A percentile compares a stretch with the other conserved stretches of the same genome.
Conservation (phyloP, 1,140 invertebrate genomes). For the Rhysida immarginata region DNA sequence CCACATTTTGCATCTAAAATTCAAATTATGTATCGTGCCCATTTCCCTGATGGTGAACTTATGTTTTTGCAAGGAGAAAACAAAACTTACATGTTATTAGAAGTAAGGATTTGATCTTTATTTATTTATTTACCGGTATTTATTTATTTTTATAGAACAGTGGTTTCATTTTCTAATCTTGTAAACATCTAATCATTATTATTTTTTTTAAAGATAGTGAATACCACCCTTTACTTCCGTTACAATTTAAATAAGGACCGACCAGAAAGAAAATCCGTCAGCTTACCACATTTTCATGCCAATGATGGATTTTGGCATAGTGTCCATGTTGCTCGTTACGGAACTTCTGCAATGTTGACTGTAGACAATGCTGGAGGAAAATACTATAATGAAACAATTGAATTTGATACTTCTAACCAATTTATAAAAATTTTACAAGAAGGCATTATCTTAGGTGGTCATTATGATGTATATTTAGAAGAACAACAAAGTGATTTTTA, state of each 20-base stretch:
- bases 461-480: no score
- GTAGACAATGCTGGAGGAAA: constrained; percentile 35
- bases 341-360: constrained; percentile 29
- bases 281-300: constrained; percentile 26
- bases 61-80: neutral
- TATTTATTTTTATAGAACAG: neutral
- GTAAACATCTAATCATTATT: no score
- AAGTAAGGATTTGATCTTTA: no score
- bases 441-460: constrained; percentile 24
- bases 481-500: no score
- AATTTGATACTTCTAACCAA: constrained; percentile 20
- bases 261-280: constrained; percentile 21
- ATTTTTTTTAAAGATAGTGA: constrained; percentile 22
- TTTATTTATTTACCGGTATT: neutral
- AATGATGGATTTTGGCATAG: constrained; percentile 37
- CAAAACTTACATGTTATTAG: constrained; percentile 1
- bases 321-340: constrained; percentile 26
- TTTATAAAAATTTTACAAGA: constrained; percentile 20
- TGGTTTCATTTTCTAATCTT: neutral
- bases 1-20: neutral
- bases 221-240: constrained; percentile 24
- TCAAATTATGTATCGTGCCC: neutral
- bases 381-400: constrained; percentile 29
- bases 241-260: constrained; percentile 29
- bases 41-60: neutral